These are phyloP conservation scores for Eulithis prunata DNA, from an alignment of 2,888 invertebrate species.

Conservation along the genomic window DNA sequence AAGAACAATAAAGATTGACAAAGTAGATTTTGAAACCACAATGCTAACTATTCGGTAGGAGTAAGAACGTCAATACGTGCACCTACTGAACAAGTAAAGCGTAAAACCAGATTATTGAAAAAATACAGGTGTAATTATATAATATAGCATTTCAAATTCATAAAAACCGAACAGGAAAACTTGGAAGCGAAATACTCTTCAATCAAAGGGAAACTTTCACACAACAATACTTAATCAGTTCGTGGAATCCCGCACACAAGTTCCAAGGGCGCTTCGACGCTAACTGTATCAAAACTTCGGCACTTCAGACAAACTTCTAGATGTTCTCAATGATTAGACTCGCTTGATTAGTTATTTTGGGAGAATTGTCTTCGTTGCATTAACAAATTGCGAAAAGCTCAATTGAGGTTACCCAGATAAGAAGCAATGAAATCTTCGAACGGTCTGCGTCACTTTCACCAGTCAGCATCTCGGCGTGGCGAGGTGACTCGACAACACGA, in stretches of 20 bases:
- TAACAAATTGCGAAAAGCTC: conserved; percentile 46
- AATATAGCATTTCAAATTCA: neutral
- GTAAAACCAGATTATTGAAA: too few relatives aligned
- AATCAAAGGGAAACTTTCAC: conserved; percentile 29
- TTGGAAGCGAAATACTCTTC: conserved; percentile 20
- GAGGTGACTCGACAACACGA: conserved; percentile 31
- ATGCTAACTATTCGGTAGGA: neutral
- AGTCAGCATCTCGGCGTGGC: conserved; percentile 39
- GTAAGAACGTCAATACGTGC: neutral
- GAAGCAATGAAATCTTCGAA: conserved; percentile 47
- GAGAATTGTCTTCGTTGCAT: conserved; percentile 34
- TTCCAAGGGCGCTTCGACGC: conserved; percentile 30
- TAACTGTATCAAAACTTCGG: conserved; percentile 24
- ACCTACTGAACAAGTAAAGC: neutral
- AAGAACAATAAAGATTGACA: conserved; percentile 16
- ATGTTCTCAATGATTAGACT: conserved; percentile 21
- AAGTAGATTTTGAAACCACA: conserved; percentile 6
- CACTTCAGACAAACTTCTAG: conserved; percentile 22
- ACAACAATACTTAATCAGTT: conserved; percentile 33
- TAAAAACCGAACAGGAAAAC: conserved; percentile 11
- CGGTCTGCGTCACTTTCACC: conserved; percentile 57
- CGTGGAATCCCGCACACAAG: conserved; percentile 24
- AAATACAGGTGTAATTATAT: too few relatives aligned
- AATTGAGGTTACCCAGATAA: conserved; percentile 58
- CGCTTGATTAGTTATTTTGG: conserved; percentile 16